Percentiles rank a stretch among this genome's conserved stretches.
phyloP scores from a whole-genome alignment of 2,888 invertebrate species.

The Troides oblongomaculatus region DNA sequence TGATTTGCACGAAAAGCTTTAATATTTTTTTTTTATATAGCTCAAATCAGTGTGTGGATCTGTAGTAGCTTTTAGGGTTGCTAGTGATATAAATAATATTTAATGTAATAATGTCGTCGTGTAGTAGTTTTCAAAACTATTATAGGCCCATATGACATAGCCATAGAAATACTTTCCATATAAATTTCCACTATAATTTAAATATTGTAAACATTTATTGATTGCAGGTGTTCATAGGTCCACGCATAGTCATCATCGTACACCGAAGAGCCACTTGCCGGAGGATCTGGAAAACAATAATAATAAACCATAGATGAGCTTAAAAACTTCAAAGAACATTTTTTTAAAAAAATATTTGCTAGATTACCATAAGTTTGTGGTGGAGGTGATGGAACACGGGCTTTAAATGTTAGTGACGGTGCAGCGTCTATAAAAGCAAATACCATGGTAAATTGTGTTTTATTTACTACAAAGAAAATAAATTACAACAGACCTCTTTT shows the following conservation, averaged over 20 bases:
- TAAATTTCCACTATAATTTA: background rate
- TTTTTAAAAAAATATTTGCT: background rate
- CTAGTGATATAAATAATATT: background rate
- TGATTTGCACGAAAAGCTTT: too few species aligned
- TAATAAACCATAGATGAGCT: background rate
- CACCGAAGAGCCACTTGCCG: background rate
- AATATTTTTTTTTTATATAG: too few species aligned
- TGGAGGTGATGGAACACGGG: background rate
- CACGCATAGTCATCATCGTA: constrained; percentile 2
- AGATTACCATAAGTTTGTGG: background rate
- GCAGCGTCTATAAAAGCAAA: background rate
- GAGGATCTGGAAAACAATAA: background rate
- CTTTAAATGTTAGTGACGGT: background rate
- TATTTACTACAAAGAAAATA: background rate
- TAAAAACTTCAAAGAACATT: background rate
- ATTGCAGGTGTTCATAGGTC: background rate
- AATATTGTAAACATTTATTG: background rate
- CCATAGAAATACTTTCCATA: background rate
- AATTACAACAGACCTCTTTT: background rate
- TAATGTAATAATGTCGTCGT: background rate
- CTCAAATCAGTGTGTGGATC: too few species aligned
- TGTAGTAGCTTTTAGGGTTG: background rate
- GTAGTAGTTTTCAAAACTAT: background rate
- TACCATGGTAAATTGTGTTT: too few species aligned
- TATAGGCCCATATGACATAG: background rate